These are phyloP conservation scores for Salticus scenicus DNA, from an alignment of 2,888 invertebrate genomes.

Conservation along the genomic window DNA sequence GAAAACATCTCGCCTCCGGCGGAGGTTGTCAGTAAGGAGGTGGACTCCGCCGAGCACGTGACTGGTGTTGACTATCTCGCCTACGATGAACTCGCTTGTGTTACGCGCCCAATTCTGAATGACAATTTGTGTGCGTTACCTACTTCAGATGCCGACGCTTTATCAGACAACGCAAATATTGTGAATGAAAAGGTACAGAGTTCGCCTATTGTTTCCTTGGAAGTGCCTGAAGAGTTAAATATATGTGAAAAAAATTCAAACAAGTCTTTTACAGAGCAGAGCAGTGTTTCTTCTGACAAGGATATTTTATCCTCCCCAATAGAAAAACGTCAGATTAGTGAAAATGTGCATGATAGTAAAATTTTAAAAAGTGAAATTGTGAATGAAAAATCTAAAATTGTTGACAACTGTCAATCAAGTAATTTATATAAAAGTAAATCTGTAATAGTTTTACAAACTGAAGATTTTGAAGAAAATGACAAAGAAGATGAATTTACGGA, in stretches of 20 bases:
- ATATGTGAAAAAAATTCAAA: not conserved
- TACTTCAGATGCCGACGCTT: not conserved
- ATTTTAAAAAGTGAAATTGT: no score
- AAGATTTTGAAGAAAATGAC: not conserved
- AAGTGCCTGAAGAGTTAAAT: not conserved
- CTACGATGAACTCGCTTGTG: not conserved
- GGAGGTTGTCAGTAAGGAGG: slow-evolving; percentile 33
- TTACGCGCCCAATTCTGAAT: not conserved
- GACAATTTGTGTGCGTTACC: slow-evolving; percentile 14
- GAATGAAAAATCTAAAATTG: not conserved
- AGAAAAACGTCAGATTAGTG: no score
- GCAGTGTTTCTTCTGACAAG: no score
- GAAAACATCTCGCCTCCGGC: slow-evolving; percentile 38
- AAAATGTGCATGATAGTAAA: no score
- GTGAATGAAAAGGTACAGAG: not conserved
- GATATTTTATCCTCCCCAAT: no score
- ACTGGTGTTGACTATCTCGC: slow-evolving; percentile 27
- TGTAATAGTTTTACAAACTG: not conserved
- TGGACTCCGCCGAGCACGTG: slow-evolving; percentile 42
- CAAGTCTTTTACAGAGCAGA: no score
- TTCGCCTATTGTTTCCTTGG: not conserved
- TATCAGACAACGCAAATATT: not conserved
- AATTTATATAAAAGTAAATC: slow-evolving; percentile 13
- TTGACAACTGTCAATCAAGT: not conserved
- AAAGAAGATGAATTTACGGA: not conserved